Percentiles rank a stretch among this genome's conserved stretches.
phyloP scores from a whole-genome alignment of 2,797 vertebrate genomes.

The Gouania willdenowi region DNA sequence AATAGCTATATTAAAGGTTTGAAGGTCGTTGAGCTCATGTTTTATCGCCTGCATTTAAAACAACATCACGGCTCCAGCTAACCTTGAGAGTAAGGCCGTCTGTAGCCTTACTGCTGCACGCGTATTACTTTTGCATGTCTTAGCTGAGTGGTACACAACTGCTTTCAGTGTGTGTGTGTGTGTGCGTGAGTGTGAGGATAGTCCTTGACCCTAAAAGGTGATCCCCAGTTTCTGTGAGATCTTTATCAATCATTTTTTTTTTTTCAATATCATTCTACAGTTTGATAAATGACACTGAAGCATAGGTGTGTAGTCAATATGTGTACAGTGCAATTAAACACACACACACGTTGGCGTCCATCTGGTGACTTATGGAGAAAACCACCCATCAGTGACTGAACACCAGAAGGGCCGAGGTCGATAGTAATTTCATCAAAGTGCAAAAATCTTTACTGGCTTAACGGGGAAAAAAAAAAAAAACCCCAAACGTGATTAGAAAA shows the following conservation, averaged over 20 bases:
- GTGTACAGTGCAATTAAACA: background rate
- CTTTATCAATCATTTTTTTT: conserved; percentile 26
- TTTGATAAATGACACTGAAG: conserved; percentile 15
- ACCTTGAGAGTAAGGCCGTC: conserved; percentile 38
- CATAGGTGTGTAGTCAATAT: background rate
- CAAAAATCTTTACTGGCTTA: conserved; percentile 45
- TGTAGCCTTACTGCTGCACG: background rate
- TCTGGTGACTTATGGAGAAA: conserved; percentile 16
- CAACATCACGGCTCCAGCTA: conserved; percentile 30
- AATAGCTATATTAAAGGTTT: conserved; percentile 6
- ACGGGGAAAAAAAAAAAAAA: conserved; percentile 26
- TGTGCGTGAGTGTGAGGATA: background rate
- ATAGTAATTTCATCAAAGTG: conserved; percentile 51
- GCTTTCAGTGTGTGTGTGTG: background rate
- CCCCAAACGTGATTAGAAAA: conserved; percentile 29
- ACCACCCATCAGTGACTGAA: conserved; percentile 5
- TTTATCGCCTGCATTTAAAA: conserved; percentile 43
- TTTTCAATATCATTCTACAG: background rate
- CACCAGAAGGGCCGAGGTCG: conserved; percentile 31
- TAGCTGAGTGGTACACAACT: background rate
- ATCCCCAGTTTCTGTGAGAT: conserved; percentile 18
- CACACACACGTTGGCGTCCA: background rate
- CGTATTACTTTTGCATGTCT: conserved; percentile 16
- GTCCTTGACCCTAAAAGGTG: conserved; percentile 30
- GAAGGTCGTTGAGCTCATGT: conserved; percentile 23